Evolutionary conservation across 2,113 vertebrate genomes (phyloP).

Genomic region (Petrocephalus microphthalmus): DNA sequence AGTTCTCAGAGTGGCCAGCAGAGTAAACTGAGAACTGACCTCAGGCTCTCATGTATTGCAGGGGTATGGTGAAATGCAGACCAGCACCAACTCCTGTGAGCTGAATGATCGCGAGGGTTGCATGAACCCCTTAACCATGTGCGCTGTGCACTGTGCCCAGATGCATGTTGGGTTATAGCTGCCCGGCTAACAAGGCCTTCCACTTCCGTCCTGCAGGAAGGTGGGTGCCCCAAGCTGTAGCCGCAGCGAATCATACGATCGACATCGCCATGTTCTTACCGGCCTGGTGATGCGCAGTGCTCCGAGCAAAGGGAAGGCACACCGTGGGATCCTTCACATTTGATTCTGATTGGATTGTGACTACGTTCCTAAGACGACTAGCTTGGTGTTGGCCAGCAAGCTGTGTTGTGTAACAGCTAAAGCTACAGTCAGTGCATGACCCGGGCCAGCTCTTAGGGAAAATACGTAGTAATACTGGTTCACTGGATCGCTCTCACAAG

Average conservation of each 20-base stretch:
- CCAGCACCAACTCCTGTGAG: neutral
- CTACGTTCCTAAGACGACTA: neutral
- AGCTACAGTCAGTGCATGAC: slow-evolving; percentile 7
- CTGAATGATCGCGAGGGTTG: neutral
- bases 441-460: neutral
- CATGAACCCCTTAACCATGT: neutral
- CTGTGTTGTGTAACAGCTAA: neutral
- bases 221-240: neutral
- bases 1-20: slow-evolving; percentile 8
- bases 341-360: neutral
- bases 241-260: neutral
- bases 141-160: too few relatives aligned
- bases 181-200: neutral
- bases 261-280: neutral
- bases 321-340: neutral
- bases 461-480: slow-evolving; percentile 20
- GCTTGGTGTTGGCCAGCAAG: neutral
- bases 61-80: neutral
- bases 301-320: neutral
- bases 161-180: neutral
- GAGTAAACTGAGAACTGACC: neutral
- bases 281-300: neutral
- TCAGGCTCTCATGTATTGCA: neutral
- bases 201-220: neutral
- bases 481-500: slow-evolving; percentile 37